These are phyloP conservation scores for Micromys minutus DNA, from an alignment of 2,113 vertebrate genomes.

Conservation along the genomic window DNA sequence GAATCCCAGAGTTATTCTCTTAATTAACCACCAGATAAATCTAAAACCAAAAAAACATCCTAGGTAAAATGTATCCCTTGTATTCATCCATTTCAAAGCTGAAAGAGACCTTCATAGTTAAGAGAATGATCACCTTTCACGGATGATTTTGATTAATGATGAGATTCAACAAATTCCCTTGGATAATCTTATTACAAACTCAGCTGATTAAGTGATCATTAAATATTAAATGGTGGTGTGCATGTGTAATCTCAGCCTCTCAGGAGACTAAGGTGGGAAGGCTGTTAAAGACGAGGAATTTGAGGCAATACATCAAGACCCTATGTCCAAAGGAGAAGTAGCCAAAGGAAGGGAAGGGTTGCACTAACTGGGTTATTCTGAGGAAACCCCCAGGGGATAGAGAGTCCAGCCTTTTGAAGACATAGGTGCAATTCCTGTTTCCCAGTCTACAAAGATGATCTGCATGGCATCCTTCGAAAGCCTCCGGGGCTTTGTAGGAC, in stretches of 20 bases:
- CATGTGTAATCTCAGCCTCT: neutral
- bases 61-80: neutral
- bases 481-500: neutral
- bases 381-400: neutral
- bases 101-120: neutral
- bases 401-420: neutral
- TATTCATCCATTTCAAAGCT: neutral
- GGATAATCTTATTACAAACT: neutral
- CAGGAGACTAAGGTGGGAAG: neutral
- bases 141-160: constrained; percentile 51
- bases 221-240: neutral
- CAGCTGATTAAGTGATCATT: constrained; percentile 42
- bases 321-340: neutral
- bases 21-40: neutral
- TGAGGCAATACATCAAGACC: neutral
- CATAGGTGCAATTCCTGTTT: neutral
- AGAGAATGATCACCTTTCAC: neutral
- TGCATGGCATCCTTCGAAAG: neutral
- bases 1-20: neutral
- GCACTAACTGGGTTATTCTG: neutral
- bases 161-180: constrained; percentile 47
- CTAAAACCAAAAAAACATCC: neutral
- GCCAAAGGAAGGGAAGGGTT: neutral
- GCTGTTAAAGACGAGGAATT: too few relatives aligned
- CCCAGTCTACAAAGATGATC: neutral